These are phyloP conservation scores for Thrips palmi DNA, from an alignment of 1,140 invertebrate genomes.

Conservation along the genomic window DNA sequence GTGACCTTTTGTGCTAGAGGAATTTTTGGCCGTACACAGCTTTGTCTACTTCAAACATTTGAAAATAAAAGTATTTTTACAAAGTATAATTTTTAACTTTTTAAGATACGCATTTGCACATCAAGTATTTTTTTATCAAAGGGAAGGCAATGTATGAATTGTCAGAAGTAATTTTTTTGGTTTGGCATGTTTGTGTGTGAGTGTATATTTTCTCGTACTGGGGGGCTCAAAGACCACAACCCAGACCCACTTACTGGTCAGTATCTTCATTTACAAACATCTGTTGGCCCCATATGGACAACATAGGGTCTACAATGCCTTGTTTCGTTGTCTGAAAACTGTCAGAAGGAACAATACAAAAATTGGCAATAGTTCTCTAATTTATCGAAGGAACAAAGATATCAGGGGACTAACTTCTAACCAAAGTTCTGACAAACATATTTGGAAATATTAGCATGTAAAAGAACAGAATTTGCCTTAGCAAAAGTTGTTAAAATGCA, in stretches of 20 bases:
- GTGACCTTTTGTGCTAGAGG: no score
- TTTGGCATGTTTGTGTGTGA: conserved; percentile 11
- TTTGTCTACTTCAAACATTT: no score
- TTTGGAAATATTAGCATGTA: neutral
- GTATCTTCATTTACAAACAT: conserved; percentile 91
- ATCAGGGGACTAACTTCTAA: conserved; percentile 3
- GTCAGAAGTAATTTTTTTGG: conserved; percentile 1
- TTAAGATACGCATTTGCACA: no score
- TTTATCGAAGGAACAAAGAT: conserved; percentile 10
- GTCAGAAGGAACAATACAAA: conserved; percentile 21
- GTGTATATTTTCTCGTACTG: no score
- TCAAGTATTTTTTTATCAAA: no score
- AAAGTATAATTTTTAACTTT: no score
- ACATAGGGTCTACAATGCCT: conserved; percentile 91
- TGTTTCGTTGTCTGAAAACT: conserved; percentile 90
- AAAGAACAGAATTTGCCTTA: no score
- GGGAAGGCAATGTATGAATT: conserved; percentile 5
- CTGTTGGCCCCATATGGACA: conserved; percentile 92
- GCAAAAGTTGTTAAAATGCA: no score
- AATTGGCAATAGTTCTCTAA: no score
- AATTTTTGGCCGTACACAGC: no score
- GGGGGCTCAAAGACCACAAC: no score
- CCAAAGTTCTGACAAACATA: neutral
- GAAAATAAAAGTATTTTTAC: no score
- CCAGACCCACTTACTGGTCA: conserved; percentile 72